phyloP scores from a whole-genome alignment of 2,888 invertebrate genomes.

The Mystacides longicornis region DNA sequence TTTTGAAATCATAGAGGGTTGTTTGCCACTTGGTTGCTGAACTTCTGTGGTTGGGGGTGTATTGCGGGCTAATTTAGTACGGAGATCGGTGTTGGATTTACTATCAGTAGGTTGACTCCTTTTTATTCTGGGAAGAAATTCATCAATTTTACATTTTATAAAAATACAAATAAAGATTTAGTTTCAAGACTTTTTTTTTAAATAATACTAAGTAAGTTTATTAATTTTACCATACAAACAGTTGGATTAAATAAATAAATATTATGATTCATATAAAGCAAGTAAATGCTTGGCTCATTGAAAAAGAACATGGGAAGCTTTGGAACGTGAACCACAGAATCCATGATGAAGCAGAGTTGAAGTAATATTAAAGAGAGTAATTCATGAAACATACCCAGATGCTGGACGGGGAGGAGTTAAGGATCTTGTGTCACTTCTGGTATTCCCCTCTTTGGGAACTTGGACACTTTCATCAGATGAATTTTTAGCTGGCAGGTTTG shows the following conservation, averaged over 20 bases:
- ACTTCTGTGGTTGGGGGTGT: neutral
- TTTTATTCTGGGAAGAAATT: neutral
- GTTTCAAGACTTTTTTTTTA: neutral
- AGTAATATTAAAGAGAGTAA: no score
- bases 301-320: no score
- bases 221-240: no score
- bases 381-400: conserved; percentile 4
- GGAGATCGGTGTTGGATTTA: conserved; percentile 9
- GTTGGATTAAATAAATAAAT: no score
- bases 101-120: neutral
- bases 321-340: no score
- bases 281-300: no score
- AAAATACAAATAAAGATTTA: neutral
- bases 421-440: neutral
- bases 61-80: conserved; percentile 18
- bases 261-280: no score
- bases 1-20: neutral
- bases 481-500: neutral
- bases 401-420: conserved; percentile 10
- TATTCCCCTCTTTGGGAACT: neutral
- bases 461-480: neutral
- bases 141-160: neutral
- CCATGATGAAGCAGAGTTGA: no score
- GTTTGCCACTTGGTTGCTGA: neutral
- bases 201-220: neutral